phyloP scores from a whole-genome alignment of 2,113 vertebrate species.

The Protomyctophum bolini region DNA sequence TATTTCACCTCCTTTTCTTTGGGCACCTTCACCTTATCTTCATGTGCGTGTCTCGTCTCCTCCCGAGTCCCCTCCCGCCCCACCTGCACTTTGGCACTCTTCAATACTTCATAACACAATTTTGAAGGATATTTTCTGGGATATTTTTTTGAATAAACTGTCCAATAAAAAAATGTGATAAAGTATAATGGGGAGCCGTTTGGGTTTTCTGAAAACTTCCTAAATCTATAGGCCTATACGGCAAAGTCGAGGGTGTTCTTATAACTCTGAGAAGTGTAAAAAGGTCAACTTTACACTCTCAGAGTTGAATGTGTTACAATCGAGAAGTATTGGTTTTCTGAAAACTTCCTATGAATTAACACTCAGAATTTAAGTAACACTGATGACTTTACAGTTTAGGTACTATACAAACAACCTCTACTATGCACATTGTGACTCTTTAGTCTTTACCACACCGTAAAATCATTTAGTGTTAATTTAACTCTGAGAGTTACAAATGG shows the following conservation, averaged over 20 bases:
- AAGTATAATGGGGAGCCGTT: constrained; percentile 2
- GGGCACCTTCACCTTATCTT: constrained; percentile 28
- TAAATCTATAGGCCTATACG: background rate
- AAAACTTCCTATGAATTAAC: no score
- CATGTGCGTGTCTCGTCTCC: constrained; percentile 39
- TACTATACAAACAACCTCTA: no score
- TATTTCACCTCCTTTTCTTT: constrained; percentile 5
- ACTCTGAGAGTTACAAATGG: no score
- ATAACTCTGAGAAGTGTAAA: constrained; percentile 24
- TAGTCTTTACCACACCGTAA: no score
- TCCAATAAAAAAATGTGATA: constrained; percentile 9
- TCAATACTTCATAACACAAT: constrained; percentile 4
- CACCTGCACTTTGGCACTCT: no score
- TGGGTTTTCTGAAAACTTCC: background rate
- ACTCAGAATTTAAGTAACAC: no score
- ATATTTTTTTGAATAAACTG: constrained; percentile 26
- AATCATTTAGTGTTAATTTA: no score
- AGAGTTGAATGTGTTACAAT: constrained; percentile 11
- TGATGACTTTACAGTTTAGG: no score
- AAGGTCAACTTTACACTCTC: constrained; percentile 29
- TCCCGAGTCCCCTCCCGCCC: background rate
- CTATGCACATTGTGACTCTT: no score
- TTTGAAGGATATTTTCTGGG: constrained; percentile 8
- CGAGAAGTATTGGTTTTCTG: no score
- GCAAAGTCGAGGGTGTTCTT: constrained; percentile 17